Evolutionary conservation across 2,113 vertebrate species (phyloP).

Genomic region (Lepus timidus): DNA sequence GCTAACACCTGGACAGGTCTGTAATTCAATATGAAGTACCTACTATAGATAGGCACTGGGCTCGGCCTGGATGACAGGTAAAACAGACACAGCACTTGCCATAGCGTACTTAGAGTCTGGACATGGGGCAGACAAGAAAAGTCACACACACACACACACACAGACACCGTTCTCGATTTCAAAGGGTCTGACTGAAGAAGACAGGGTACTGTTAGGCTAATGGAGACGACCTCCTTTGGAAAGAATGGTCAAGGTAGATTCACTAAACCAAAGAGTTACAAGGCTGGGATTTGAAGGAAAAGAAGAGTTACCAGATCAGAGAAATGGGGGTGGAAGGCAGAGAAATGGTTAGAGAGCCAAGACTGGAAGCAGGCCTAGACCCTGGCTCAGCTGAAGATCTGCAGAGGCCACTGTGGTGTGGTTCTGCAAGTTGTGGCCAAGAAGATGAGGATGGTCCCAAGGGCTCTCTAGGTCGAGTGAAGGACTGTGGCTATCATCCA

Average conservation of each 20-base stretch:
- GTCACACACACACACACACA: neutral
- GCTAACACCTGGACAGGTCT: conserved; percentile 39
- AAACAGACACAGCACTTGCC: neutral
- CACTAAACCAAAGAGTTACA: neutral
- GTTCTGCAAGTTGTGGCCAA: neutral
- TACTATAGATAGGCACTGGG: neutral
- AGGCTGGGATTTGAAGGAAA: neutral
- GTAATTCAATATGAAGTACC: neutral
- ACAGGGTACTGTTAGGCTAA: neutral
- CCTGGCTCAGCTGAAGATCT: neutral
- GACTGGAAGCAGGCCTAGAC: neutral
- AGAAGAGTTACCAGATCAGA: conserved; percentile 36
- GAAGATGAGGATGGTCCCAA: neutral
- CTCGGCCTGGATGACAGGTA: neutral
- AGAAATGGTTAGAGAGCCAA: neutral
- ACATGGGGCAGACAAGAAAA: neutral
- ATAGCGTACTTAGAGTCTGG: neutral
- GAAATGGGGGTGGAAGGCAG: neutral
- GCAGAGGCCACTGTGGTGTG: neutral
- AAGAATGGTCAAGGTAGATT: neutral
- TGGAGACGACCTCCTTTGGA: neutral
- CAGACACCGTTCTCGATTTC: neutral
- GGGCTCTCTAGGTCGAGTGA: neutral
- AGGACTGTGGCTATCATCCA: neutral
- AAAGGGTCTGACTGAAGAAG: neutral